Evolutionary conservation across 2,888 invertebrate species (phyloP).

Genomic region (Crossocerus cetratus): DNA sequence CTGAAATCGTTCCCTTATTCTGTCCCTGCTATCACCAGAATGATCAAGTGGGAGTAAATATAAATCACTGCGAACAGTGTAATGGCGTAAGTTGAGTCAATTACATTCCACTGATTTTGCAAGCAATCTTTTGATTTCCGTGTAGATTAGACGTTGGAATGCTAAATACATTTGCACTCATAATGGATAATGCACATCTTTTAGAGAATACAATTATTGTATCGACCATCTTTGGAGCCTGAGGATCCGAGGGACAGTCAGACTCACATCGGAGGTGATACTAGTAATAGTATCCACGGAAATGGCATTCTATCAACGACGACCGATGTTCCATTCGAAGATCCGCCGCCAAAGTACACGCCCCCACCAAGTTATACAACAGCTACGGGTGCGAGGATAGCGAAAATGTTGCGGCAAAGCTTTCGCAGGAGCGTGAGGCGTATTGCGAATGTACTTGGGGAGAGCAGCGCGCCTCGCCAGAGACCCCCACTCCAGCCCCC

Average conservation of each 20-base stretch:
- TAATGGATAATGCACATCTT: too few species aligned
- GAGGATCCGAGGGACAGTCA: conserved; percentile 73
- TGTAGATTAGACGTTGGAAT: too few species aligned
- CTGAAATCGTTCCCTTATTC: conserved; percentile 3
- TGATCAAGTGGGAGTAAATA: conserved; percentile 72
- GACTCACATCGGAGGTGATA: conserved; percentile 63
- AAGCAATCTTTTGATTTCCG: neutral
- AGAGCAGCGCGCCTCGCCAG: conserved; percentile 71
- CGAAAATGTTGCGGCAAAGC: conserved; percentile 86
- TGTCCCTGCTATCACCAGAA: conserved; percentile 65
- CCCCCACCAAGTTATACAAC: conserved; percentile 96
- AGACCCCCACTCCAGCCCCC: conserved; percentile 77
- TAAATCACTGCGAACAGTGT: conserved; percentile 75
- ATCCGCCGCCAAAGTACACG: conserved; percentile 95
- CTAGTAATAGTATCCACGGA: conserved; percentile 64
- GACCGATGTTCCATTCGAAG: conserved; percentile 78
- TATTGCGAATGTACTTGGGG: conserved; percentile 79
- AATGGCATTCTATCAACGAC: conserved; percentile 69
- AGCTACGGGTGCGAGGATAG: conserved; percentile 91
- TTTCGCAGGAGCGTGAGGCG: conserved; percentile 88
- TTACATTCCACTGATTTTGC: neutral
- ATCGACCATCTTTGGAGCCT: conserved; percentile 84
- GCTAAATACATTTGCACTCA: too few species aligned
- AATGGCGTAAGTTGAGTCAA: conserved; percentile 71
- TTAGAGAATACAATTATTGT: conserved; percentile 90